These are phyloP conservation scores for Noctuana brunneofusca DNA, from an alignment of 2,888 invertebrate species.

Conservation along the genomic window DNA sequence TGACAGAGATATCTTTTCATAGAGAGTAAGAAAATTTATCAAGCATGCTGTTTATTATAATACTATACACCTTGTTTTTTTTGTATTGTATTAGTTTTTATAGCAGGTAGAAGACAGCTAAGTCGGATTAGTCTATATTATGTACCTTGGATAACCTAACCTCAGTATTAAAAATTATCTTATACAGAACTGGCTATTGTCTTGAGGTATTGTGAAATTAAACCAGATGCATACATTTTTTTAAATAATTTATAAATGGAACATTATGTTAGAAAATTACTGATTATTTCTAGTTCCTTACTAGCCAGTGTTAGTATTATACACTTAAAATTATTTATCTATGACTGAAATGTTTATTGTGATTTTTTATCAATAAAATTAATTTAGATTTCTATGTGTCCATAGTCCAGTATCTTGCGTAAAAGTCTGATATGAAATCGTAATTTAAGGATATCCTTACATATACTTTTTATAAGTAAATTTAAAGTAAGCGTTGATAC, in stretches of 20 bases:
- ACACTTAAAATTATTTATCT: constrained; percentile 29
- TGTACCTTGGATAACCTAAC: constrained; percentile 4
- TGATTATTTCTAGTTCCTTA: constrained; percentile 46
- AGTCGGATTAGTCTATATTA: constrained; percentile 2
- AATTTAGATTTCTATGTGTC: constrained; percentile 24
- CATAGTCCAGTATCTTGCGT: constrained; percentile 25
- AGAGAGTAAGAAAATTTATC: constrained; percentile 54
- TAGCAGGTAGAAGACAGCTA: constrained; percentile 19
- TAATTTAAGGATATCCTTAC: constrained; percentile 22
- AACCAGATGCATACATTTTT: constrained; percentile 47
- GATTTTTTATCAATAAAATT: constrained; percentile 24
- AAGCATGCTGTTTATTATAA: constrained; percentile 60
- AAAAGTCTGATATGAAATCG: constrained; percentile 30
- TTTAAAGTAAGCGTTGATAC: constrained; percentile 24
- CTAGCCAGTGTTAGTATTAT: constrained; percentile 39
- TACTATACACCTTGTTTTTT: constrained; percentile 37
- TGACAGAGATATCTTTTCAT: constrained; percentile 53
- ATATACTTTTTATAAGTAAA: constrained; percentile 24
- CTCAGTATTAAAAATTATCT: constrained; percentile 3
- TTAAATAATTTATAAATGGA: constrained; percentile 34
- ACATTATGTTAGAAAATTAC: constrained; percentile 42
- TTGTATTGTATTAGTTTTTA: constrained; percentile 22
- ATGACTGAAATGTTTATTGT: constrained; percentile 36
- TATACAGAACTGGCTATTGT: constrained; percentile 43
- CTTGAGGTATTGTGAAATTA: constrained; percentile 59